Percentiles rank a stretch among this genome's conserved stretches.
Evolutionary conservation across 2,888 invertebrate species (phyloP).

Genomic region (Caenorhabditis afra): DNA sequence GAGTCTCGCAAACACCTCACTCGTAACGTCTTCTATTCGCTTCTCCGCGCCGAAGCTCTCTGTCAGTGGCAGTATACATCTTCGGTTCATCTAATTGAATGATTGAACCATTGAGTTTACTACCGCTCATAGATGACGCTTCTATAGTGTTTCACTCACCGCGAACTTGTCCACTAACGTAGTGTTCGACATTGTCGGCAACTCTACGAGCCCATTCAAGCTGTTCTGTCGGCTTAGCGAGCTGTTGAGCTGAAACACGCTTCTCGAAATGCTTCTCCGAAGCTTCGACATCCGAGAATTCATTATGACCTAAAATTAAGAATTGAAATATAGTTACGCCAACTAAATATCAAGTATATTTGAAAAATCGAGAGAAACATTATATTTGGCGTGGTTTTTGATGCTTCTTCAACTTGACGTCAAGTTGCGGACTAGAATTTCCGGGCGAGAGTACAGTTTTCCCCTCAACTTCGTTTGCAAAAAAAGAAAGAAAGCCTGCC

Average conservation of each 20-base stretch:
- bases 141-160: conserved; percentile 31
- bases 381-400: neutral
- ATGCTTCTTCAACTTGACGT: too few species aligned
- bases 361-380: neutral
- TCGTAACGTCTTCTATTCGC: neutral
- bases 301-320: conserved; percentile 36
- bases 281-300: conserved; percentile 68
- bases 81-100: conserved; percentile 1
- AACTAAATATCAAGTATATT: neutral
- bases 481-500: neutral
- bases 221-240: conserved; percentile 62
- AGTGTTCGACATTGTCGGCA: conserved; percentile 62
- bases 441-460: too few species aligned
- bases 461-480: too few species aligned
- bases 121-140: neutral
- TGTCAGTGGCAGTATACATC: neutral
- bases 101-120: neutral
- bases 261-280: conserved; percentile 67
- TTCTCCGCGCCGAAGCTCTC: neutral
- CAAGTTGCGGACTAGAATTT: too few species aligned
- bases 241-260: conserved; percentile 67
- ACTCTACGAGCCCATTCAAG: conserved; percentile 63
- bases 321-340: neutral
- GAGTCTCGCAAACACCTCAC: neutral
- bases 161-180: conserved; percentile 67